Conservation (phyloP, 2,888 invertebrate species). For the Conomelus anceps region DNA sequence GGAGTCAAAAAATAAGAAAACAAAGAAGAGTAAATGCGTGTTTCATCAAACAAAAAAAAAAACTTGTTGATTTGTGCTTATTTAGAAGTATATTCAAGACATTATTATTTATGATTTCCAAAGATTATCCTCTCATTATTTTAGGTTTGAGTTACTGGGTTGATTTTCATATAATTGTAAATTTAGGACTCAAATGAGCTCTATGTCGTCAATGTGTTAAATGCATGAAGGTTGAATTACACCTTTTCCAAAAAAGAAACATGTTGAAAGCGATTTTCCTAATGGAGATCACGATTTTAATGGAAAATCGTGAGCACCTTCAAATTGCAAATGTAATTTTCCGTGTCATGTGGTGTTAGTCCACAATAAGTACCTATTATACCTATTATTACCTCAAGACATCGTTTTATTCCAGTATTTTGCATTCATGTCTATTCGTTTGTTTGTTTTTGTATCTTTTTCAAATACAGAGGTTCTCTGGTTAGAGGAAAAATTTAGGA, state of each 20-base stretch:
- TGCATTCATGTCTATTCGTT: background rate
- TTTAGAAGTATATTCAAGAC: background rate
- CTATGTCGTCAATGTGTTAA: background rate
- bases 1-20: no score
- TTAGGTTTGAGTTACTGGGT: background rate
- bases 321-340: background rate
- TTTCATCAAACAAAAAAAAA: no score
- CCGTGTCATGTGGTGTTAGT: background rate
- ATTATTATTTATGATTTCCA: background rate
- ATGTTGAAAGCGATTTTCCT: background rate
- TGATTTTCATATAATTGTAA: no score
- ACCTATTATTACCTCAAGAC: no score
- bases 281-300: background rate
- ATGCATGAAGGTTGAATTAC: background rate
- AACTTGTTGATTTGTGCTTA: no score
- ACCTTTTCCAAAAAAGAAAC: background rate
- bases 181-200: no score
- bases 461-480: no score
- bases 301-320: background rate
- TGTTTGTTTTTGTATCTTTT: background rate
- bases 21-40: no score
- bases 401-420: background rate
- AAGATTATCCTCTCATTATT: background rate
- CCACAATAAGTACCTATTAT: background rate
- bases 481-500: no score